Conservation (phyloP, 2,113 vertebrate species). For the Perognathus longimembris region DNA sequence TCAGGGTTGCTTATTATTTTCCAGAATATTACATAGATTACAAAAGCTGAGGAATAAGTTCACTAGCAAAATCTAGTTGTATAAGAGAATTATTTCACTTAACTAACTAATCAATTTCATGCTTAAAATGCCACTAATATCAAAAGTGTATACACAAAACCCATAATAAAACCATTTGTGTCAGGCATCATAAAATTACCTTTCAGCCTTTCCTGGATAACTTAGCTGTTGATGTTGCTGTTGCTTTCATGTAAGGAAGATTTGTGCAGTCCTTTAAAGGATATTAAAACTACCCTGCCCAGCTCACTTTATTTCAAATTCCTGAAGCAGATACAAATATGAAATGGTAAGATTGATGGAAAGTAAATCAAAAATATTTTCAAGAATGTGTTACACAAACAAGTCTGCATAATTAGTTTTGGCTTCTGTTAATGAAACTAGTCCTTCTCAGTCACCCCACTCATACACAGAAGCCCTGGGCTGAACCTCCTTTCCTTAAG, state of each 20-base stretch:
- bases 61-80: not conserved
- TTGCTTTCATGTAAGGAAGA: not conserved
- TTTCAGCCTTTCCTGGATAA: accelerated
- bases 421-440: not conserved
- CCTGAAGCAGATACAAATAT: not conserved
- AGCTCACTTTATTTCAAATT: not conserved
- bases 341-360: not conserved
- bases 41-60: not conserved
- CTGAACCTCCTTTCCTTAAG: not conserved
- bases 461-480: no score
- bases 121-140: not conserved
- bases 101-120: slow-evolving; percentile 1
- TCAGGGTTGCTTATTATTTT: not conserved
- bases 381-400: not conserved
- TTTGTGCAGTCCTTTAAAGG: not conserved
- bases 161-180: not conserved
- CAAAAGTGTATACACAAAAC: not conserved
- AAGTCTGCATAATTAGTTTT: not conserved
- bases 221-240: not conserved
- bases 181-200: not conserved
- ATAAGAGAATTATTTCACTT: not conserved
- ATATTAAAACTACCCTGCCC: not conserved
- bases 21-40: slow-evolving; percentile 10
- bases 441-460: accelerated
- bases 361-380: not conserved